A percentile compares a stretch with the other conserved stretches of the same genome.
These are phyloP conservation scores for Habropoda laboriosa DNA, from an alignment of 1,140 invertebrate genomes.

Conservation along the genomic window DNA sequence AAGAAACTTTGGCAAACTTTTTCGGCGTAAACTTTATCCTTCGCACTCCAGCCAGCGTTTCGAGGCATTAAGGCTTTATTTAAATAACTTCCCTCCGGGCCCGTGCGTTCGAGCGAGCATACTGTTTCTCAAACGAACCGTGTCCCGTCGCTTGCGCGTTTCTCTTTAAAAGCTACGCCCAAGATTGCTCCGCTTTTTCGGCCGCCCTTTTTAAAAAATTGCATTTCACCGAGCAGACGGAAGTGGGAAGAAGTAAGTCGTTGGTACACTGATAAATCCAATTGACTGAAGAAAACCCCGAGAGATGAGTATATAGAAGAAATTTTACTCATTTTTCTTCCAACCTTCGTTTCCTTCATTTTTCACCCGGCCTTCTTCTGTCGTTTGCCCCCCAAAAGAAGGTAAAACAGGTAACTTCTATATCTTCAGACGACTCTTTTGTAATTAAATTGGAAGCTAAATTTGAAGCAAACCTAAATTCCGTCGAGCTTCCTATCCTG, in stretches of 20 bases:
- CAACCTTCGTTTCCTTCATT: too few relatives aligned
- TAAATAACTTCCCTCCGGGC: not conserved
- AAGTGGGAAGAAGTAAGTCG: not conserved
- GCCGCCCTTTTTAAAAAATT: not conserved
- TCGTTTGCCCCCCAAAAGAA: too few relatives aligned
- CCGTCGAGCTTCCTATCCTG: not conserved
- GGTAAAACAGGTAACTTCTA: too few relatives aligned
- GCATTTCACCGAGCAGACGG: not conserved
- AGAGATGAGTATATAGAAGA: too few relatives aligned
- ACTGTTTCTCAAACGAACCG: constrained; percentile 12
- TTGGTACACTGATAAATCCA: too few relatives aligned
- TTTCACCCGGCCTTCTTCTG: too few relatives aligned
- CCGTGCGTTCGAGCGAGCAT: not conserved
- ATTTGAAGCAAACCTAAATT: too few relatives aligned
- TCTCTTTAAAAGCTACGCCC: not conserved
- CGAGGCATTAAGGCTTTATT: constrained; percentile 24
- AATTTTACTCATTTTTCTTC: too few relatives aligned
- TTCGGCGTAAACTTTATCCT: constrained; percentile 25
- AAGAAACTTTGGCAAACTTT: constrained; percentile 28
- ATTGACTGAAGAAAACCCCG: too few relatives aligned
- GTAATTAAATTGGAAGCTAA: too few relatives aligned
- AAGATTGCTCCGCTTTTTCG: not conserved
- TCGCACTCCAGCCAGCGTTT: not conserved
- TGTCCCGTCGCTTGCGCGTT: not conserved
- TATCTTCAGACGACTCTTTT: too few relatives aligned